Conservation (phyloP, 1,140 invertebrate genomes). For the Drosophila nasuta region DNA sequence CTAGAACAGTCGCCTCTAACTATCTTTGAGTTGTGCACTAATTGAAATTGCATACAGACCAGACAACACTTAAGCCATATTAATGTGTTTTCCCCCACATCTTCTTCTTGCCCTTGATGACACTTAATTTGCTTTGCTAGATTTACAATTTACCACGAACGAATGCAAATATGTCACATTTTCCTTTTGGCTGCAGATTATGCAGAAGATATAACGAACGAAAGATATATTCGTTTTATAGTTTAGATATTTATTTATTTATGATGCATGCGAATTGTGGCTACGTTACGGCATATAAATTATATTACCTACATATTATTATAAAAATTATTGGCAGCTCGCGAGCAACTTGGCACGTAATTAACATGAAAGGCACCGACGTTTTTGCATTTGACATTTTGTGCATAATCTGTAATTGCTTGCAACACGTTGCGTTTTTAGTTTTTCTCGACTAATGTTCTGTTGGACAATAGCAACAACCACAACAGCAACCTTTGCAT, state of each 20-base stretch:
- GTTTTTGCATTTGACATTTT: conserved; percentile 39
- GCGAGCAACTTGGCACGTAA: conserved; percentile 40
- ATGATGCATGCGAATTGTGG: conserved; percentile 57
- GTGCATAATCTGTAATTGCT: conserved; percentile 32
- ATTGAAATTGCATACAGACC: conserved; percentile 63
- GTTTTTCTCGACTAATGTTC: not conserved
- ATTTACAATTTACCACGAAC: conserved; percentile 50
- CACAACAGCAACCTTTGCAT: conserved; percentile 12
- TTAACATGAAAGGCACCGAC: conserved; percentile 73
- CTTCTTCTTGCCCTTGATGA: conserved; percentile 31
- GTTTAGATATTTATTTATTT: conserved; percentile 43
- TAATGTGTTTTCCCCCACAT: conserved; percentile 14
- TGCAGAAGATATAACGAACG: not conserved
- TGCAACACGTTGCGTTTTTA: conserved; percentile 45
- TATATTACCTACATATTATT: conserved; percentile 51
- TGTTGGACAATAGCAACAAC: not conserved
- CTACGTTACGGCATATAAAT: conserved; percentile 65
- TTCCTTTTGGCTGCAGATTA: conserved; percentile 24
- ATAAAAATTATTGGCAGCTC: conserved; percentile 67
- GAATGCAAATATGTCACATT: conserved; percentile 51
- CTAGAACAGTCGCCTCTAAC: conserved; percentile 41
- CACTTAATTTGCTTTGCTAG: conserved; percentile 56
- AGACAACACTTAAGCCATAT: conserved; percentile 52
- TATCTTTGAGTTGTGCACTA: conserved; percentile 62
- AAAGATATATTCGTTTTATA: conserved; percentile 3